Conservation (phyloP, 2,888 invertebrate genomes). For the Conus canariensis region DNA sequence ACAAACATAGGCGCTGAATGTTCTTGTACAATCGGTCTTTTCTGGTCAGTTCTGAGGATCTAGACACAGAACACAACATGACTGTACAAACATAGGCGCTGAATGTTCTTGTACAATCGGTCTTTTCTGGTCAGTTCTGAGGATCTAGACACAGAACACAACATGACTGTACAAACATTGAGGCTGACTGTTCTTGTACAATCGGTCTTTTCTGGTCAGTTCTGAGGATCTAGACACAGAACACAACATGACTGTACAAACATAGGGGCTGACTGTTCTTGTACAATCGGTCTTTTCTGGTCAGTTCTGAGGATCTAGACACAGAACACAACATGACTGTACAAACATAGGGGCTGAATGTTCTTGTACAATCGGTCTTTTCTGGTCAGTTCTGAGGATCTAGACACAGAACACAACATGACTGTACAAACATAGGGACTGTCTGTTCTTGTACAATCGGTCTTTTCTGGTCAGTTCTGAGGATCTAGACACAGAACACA, state of each 20-base stretch:
- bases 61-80: conserved; percentile 72
- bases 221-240: conserved; percentile 89
- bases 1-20: conserved; percentile 67
- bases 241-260: not conserved
- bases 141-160: conserved; percentile 83
- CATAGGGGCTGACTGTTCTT: conserved; percentile 77
- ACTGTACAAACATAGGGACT: conserved; percentile 55
- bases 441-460: conserved; percentile 86
- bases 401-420: conserved; percentile 72
- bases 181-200: conserved; percentile 84
- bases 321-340: not conserved
- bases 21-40: conserved; percentile 92
- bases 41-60: conserved; percentile 95
- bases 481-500: conserved; percentile 82
- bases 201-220: conserved; percentile 94
- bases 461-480: conserved; percentile 97
- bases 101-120: conserved; percentile 86
- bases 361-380: conserved; percentile 92
- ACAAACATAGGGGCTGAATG: conserved; percentile 67
- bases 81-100: conserved; percentile 55
- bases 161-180: not conserved
- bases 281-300: conserved; percentile 95
- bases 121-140: conserved; percentile 97
- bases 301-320: conserved; percentile 93
- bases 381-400: conserved; percentile 95